Percentiles rank a stretch among this genome's conserved stretches.
Conservation (phyloP, 2,113 vertebrate genomes). For the Megaceryle maxima region DNA sequence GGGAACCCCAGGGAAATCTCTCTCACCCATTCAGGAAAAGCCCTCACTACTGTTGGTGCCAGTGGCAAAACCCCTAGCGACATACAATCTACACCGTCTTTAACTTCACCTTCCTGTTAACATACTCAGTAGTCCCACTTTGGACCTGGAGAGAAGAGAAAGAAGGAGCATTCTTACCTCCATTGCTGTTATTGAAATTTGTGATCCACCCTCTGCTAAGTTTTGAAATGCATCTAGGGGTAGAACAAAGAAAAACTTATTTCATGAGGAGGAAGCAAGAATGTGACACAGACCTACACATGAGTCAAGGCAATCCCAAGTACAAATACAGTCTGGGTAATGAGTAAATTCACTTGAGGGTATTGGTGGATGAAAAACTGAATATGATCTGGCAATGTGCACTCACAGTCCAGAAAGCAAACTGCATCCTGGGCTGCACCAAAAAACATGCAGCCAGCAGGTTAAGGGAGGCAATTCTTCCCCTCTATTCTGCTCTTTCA, state of each 20-base stretch:
- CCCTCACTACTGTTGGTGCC: neutral
- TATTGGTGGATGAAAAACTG: neutral
- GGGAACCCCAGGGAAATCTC: neutral
- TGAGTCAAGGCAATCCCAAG: neutral
- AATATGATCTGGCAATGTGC: neutral
- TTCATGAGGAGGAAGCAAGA: neutral
- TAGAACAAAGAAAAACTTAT: neutral
- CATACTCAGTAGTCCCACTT: neutral
- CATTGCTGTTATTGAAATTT: neutral
- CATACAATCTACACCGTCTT: neutral
- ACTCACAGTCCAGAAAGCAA: neutral
- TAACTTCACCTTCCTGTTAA: neutral
- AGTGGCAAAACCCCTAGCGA: neutral
- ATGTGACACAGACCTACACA: neutral
- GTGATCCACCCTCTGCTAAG: constrained; percentile 53
- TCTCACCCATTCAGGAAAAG: neutral
- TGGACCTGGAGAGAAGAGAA: neutral
- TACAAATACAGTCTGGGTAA: neutral
- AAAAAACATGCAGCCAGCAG: neutral
- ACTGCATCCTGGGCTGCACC: neutral
- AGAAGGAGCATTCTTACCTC: constrained; percentile 63
- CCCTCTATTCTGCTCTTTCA: neutral
- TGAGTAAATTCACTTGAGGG: neutral
- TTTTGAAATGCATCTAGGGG: constrained; percentile 69
- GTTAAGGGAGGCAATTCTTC: neutral